Conservation (phyloP, 2,113 vertebrate genomes). For the Entomyzon cyanotis region DNA sequence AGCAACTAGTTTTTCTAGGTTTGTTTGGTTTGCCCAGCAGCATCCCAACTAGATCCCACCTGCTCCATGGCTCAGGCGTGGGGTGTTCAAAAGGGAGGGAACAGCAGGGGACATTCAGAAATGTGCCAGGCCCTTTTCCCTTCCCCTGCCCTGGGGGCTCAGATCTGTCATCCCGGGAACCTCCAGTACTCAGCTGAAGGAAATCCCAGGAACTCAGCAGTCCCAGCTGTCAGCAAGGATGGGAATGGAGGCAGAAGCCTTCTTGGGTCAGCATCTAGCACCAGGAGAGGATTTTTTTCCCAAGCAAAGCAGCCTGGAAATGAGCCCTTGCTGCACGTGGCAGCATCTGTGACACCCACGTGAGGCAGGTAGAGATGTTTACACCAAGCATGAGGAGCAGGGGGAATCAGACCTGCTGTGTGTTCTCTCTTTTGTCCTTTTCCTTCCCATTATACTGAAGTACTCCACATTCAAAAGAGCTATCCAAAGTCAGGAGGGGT, state of each 20-base stretch:
- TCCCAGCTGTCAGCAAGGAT: fast-evolving
- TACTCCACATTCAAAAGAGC: neutral
- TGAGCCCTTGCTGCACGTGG: neutral
- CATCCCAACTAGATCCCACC: neutral
- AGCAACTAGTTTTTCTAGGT: neutral
- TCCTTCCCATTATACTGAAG: neutral
- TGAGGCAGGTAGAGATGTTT: neutral
- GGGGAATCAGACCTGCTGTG: fast-evolving
- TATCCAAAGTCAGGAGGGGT: neutral
- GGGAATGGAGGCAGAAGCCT: neutral
- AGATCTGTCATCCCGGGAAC: neutral
- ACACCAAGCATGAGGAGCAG: fast-evolving
- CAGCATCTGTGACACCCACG: neutral
- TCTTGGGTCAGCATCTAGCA: neutral
- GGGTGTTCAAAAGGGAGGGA: neutral
- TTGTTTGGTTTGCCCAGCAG: neutral
- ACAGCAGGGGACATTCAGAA: neutral
- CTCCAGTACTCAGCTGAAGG: neutral
- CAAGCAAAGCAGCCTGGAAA: neutral
- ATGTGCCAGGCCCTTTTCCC: neutral
- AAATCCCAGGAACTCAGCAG: neutral
- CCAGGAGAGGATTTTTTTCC: neutral
- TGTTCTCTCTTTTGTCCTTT: neutral
- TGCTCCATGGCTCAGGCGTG: fast-evolving
- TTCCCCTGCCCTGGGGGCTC: neutral